A percentile compares a stretch with the other conserved stretches of the same genome.
Evolutionary conservation across 2,888 invertebrate species (phyloP).

Genomic region (Brachycybe producta): DNA sequence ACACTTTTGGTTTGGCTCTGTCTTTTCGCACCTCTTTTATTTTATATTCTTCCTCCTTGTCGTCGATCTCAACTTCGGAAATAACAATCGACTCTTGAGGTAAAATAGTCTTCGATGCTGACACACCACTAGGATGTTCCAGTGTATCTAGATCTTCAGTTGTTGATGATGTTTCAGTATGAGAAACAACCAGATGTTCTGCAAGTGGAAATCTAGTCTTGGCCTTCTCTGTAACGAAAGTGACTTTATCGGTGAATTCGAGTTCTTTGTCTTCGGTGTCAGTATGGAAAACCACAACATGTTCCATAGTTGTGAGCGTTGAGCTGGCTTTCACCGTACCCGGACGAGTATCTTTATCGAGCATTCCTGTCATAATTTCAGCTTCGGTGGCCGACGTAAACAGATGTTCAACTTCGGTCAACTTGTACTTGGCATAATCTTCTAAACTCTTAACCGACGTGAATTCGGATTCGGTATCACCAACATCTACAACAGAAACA

Average conservation of each 20-base stretch:
- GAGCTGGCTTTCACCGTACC: slow-evolving; percentile 20
- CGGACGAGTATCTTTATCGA: slow-evolving; percentile 17
- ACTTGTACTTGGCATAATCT: slow-evolving; percentile 16
- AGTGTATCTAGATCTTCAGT: slow-evolving; percentile 6
- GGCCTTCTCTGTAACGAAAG: slow-evolving; percentile 8
- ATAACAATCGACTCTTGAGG: slow-evolving; percentile 2
- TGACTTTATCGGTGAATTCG: slow-evolving; percentile 9
- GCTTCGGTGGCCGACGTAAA: slow-evolving; percentile 8
- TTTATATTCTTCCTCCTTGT: slow-evolving; percentile 16
- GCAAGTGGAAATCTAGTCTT: slow-evolving; percentile 9
- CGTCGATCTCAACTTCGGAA: slow-evolving; percentile 12
- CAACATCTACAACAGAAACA: slow-evolving; percentile 23
- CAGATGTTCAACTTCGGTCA: slow-evolving; percentile 18
- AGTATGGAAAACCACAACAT: slow-evolving; percentile 20
- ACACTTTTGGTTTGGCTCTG: slow-evolving; percentile 14
- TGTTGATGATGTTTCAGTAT: slow-evolving; percentile 7
- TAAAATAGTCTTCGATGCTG: background rate
- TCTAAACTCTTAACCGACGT: slow-evolving; percentile 2
- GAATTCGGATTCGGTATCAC: slow-evolving; percentile 19
- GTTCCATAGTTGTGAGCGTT: slow-evolving; percentile 22
- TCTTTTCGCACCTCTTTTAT: slow-evolving; percentile 9
- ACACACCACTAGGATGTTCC: background rate
- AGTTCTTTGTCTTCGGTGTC: slow-evolving; percentile 22
- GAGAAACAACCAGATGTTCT: slow-evolving; percentile 14
- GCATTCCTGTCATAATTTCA: slow-evolving; percentile 14